Percentiles rank a stretch among this genome's conserved stretches.
Evolutionary conservation across 1,140 invertebrate genomes (phyloP).

Genomic region (Achroia grisella): DNA sequence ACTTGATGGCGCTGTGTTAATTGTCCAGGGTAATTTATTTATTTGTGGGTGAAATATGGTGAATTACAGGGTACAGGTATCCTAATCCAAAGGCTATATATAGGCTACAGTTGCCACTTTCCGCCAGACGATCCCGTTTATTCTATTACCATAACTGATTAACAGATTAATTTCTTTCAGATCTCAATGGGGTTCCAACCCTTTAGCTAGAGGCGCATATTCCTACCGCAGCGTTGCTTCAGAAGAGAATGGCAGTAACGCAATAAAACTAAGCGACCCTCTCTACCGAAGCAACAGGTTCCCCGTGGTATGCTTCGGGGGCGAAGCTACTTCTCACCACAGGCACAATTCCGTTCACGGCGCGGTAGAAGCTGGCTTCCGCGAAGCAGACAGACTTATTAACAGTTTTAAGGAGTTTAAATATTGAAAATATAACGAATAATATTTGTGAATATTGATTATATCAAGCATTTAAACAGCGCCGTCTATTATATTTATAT

Average conservation of each 20-base stretch:
- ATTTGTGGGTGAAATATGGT: too few species aligned
- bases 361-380: conserved; percentile 83
- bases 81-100: too few species aligned
- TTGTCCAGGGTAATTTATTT: too few species aligned
- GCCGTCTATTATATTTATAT: too few species aligned
- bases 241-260: conserved; percentile 67
- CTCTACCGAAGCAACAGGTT: conserved; percentile 63
- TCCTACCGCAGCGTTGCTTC: conserved; percentile 77
- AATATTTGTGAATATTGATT: too few species aligned
- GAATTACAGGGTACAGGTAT: too few species aligned
- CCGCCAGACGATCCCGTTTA: too few species aligned
- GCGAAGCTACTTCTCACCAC: conserved; percentile 80
- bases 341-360: conserved; percentile 87
- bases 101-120: too few species aligned
- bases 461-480: too few species aligned
- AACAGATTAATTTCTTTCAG: conserved; percentile 63
- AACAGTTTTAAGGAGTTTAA: conserved; percentile 31
- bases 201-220: conserved; percentile 81
- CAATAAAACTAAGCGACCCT: conserved; percentile 74
- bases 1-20: too few species aligned
- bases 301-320: conserved; percentile 80
- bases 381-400: conserved; percentile 81
- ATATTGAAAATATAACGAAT: not conserved
- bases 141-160: too few species aligned
- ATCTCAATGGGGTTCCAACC: conserved; percentile 80